Evolutionary conservation across 2,113 vertebrate genomes (phyloP).

Genomic region (Marmota monax): DNA sequence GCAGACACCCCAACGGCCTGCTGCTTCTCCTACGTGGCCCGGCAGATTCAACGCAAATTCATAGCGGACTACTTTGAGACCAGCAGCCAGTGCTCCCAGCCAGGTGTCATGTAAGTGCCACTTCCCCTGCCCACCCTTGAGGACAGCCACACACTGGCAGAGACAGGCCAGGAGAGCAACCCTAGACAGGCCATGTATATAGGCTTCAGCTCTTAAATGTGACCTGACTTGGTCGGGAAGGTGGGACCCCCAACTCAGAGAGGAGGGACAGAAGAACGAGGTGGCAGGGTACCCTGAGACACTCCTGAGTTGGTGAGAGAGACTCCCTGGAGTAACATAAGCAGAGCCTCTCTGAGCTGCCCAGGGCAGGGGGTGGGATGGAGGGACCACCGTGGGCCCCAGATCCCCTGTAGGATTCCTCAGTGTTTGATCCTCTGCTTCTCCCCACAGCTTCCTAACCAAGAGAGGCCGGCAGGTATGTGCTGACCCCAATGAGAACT

Average conservation of each 20-base stretch:
- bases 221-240: neutral
- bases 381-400: accelerated
- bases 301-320: neutral
- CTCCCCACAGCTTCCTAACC: constrained; percentile 82
- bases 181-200: neutral
- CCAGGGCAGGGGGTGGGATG: neutral
- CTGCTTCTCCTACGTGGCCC: constrained; percentile 68
- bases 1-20: constrained; percentile 55
- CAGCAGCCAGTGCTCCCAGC: constrained; percentile 78
- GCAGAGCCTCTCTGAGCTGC: neutral
- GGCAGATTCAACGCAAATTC: neutral
- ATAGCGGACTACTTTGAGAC: constrained; percentile 71
- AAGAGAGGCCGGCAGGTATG: constrained; percentile 81
- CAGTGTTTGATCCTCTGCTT: neutral
- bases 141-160: neutral
- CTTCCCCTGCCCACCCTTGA: accelerated
- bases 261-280: neutral
- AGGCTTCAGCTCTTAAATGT: no score
- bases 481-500: constrained; percentile 71
- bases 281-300: neutral
- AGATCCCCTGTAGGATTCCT: neutral
- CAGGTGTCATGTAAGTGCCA: constrained; percentile 79
- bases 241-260: neutral
- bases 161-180: neutral
- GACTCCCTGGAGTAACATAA: neutral